A percentile compares a stretch with the other conserved stretches of the same genome.
phyloP scores from a whole-genome alignment of 1,140 invertebrate genomes.

The Cydia pomonella region DNA sequence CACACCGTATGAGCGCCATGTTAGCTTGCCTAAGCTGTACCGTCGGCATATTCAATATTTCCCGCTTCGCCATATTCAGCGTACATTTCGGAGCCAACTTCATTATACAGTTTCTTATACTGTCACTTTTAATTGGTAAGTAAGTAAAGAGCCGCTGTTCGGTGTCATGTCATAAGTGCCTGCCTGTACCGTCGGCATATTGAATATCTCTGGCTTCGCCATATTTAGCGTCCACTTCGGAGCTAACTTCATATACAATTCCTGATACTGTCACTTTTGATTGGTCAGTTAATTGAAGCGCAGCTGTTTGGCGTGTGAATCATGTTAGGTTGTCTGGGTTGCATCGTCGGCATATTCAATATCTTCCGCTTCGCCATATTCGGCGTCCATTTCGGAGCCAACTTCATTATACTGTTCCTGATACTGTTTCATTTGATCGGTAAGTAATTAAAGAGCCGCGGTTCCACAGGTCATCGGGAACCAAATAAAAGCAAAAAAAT shows the following conservation, averaged over 20 bases:
- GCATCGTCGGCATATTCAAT: slow-evolving; percentile 93
- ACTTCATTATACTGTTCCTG: slow-evolving; percentile 93
- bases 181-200: slow-evolving; percentile 91
- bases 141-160: slow-evolving; percentile 64
- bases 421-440: slow-evolving; percentile 91
- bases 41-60: slow-evolving; percentile 93
- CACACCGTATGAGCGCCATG: slow-evolving; percentile 89
- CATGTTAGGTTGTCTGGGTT: slow-evolving; percentile 89
- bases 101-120: slow-evolving; percentile 92
- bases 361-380: slow-evolving; percentile 93
- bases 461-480: slow-evolving; percentile 44
- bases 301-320: slow-evolving; percentile 85
- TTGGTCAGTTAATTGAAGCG: slow-evolving; percentile 82
- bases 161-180: slow-evolving; percentile 86
- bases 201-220: slow-evolving; percentile 94
- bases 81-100: slow-evolving; percentile 94
- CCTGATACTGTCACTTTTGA: slow-evolving; percentile 88
- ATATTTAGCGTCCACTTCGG: slow-evolving; percentile 93
- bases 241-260: slow-evolving; percentile 95
- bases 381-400: slow-evolving; percentile 92
- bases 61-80: slow-evolving; percentile 92
- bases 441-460: slow-evolving; percentile 57
- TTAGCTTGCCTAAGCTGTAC: slow-evolving; percentile 92
- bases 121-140: slow-evolving; percentile 89
- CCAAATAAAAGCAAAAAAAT: too few relatives aligned